Base-by-base conservation (phyloP, 1,140 invertebrate genomes). In the Apocrypta bakeri region DNA sequence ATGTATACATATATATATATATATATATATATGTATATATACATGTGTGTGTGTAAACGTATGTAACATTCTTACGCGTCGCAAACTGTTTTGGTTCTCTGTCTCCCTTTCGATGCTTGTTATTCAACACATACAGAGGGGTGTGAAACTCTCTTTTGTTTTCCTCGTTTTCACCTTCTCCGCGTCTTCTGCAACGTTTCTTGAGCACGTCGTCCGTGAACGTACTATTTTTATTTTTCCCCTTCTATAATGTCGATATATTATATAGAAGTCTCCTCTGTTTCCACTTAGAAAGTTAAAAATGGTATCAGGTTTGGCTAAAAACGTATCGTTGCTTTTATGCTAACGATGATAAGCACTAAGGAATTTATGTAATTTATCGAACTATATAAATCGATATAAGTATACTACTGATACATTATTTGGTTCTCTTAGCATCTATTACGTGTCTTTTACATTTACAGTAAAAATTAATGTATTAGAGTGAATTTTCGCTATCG, bases 11-110 rank as follows among this genome's bases (percentile, higher is more conserved):
- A 21, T 4, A 21, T 17, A 37, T 37, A 21, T 21, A 56, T 21
- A 56, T 56, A 21, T 4, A 21, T 17, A 37, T 37, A 31, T 29
- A 69, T 69, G 14, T 12, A 69, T 33, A 31, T 31, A 71, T 37
- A 71, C 14, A 71, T 6, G n/a, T n/a, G 4, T 1, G 17, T 56
- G 21, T 14, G 7, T 21, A 21, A 56, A 56, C 48, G n/a, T 56
- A 21, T 4, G 48, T 17, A 37, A n/a, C n/a, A n/a, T n/a, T n/a
- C n/a, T n/a, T 37, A 8, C 29, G 69, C 69, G 29, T 11, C 21
- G 33, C 42, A 48, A 74, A 74, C 71, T 24, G 31, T 37, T 71
- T 71, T n/a, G n/a, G n/a, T 31, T 48, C 72, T 27, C 42, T 31
- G 37, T 9, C 37, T 29, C 72, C 7, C 14, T 17, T 48, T 24